phyloP scores from a whole-genome alignment of 2,113 vertebrate genomes.

The Eleginops maclovinus region DNA sequence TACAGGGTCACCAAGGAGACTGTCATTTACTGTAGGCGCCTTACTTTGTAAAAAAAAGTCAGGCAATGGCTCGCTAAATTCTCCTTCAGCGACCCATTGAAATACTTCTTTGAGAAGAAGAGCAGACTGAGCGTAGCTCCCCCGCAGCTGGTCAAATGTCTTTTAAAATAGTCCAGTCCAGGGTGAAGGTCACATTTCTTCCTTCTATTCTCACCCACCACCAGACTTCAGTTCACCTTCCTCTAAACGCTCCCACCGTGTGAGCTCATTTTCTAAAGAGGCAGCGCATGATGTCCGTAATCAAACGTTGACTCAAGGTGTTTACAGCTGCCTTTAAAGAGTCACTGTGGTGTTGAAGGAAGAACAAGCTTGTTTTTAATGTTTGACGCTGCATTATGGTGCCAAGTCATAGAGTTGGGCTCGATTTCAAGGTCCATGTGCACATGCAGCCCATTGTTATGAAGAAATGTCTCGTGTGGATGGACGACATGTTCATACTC shows the following conservation, averaged over 20 bases:
- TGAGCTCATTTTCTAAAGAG: slow-evolving; percentile 49
- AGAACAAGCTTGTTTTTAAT: neutral
- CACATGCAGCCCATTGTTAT: too few species aligned
- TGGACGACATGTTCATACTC: too few species aligned
- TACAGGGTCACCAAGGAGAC: slow-evolving; percentile 16
- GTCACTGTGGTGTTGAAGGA: too few species aligned
- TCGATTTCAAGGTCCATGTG: too few species aligned
- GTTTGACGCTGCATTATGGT: neutral
- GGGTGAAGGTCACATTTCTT: slow-evolving; percentile 80
- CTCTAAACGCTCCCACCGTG: neutral
- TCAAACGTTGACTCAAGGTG: slow-evolving; percentile 7
- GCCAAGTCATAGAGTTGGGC: neutral
- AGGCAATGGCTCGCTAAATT: too few species aligned
- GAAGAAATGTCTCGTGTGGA: too few species aligned
- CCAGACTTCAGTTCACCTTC: slow-evolving; percentile 32
- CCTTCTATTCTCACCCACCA: slow-evolving; percentile 75
- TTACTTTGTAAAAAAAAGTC: neutral
- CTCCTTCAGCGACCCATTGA: neutral
- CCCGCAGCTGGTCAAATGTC: slow-evolving; percentile 37
- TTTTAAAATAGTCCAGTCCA: slow-evolving; percentile 77
- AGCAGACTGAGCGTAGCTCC: neutral
- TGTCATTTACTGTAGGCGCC: neutral
- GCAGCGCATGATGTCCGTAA: neutral
- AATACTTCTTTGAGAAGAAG: neutral
- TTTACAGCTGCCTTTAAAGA: neutral